Conservation (phyloP, 2,797 vertebrate genomes). For the Odontamblyopus rebecca region DNA sequence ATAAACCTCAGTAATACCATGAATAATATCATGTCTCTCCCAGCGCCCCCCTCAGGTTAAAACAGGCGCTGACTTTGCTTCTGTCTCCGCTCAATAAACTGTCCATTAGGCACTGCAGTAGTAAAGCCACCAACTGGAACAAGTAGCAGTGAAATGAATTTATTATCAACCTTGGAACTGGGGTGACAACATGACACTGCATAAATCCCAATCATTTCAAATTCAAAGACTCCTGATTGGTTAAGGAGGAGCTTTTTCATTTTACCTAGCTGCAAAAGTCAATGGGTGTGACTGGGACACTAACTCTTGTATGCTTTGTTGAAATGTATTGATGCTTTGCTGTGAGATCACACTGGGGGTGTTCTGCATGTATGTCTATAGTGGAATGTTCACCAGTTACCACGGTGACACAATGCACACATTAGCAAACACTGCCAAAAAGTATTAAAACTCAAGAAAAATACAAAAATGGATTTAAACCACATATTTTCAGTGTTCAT, state of each 20-base stretch:
- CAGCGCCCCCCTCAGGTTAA: slow-evolving; percentile 29
- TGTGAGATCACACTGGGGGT: no score
- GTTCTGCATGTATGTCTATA: no score
- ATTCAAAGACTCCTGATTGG: neutral
- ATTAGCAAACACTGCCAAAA: no score
- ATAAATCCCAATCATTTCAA: neutral
- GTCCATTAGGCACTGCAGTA: no score
- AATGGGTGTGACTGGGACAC: neutral
- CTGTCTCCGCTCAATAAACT: slow-evolving; percentile 17
- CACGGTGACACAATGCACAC: no score
- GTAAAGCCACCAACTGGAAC: no score
- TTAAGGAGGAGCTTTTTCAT: neutral
- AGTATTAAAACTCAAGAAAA: no score
- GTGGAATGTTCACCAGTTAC: no score
- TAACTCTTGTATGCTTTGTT: slow-evolving; percentile 18
- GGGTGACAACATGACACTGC: neutral
- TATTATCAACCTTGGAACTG: no score
- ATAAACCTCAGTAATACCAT: slow-evolving; percentile 28
- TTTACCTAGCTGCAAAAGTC: neutral
- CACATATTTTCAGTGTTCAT: no score
- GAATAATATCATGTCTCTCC: slow-evolving; percentile 32
- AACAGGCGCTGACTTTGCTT: slow-evolving; percentile 34
- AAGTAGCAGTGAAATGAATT: no score
- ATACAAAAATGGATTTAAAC: no score
- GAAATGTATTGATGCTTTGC: slow-evolving; percentile 16